Evolutionary conservation across 2,888 invertebrate species (phyloP), one percentile per base, ranked within the genome.

Genomic region (Ophion slaviceki): DNA sequence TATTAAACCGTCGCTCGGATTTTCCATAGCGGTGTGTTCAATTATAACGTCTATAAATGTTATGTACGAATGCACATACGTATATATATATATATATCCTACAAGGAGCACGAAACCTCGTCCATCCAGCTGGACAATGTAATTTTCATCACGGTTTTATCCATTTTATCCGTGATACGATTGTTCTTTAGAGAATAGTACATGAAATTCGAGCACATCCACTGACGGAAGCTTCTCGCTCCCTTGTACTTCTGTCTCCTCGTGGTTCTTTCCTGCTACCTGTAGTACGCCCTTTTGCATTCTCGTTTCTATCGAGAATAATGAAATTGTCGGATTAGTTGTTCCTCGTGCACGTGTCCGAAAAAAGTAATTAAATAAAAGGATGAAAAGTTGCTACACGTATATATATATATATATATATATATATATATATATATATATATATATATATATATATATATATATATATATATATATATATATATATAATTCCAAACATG

Each of bases 291-390:
- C 17, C 64, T 71, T 20, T 24, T 11, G 17, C 32, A 20, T 72
- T 36, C 57, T 24, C 40, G 45, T 45, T 75, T 61, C 70, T 75
- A 70, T 64, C 17, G 70, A 76, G 80, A 80, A 76, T 75, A 11
- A 40, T 40, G 74, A 59, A 84, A 70, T 80, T 66, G 28, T 11
- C 57, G 20, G 32, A 45, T 53, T 28, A 28, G 20, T 28, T 24
- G 20, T 57, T 66, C 45, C 57, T 36, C 32, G 64, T 68, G 45
- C 67, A 70, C 57, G 36, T 61, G 24, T 77, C 53, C 75, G 47
- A 74, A 59, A 36, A 70, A 75, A 80, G 75, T 80, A 84, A 84
- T 84, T 84, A 80, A 75, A 68, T 84, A 80, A 75, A 68, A 67
- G 67, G 20, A 17, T 24, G 24, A 24, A 24, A 24, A 24, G 20